These are phyloP conservation scores for Dione vanillae DNA, from an alignment of 2,888 invertebrate species.

Conservation along the genomic window DNA sequence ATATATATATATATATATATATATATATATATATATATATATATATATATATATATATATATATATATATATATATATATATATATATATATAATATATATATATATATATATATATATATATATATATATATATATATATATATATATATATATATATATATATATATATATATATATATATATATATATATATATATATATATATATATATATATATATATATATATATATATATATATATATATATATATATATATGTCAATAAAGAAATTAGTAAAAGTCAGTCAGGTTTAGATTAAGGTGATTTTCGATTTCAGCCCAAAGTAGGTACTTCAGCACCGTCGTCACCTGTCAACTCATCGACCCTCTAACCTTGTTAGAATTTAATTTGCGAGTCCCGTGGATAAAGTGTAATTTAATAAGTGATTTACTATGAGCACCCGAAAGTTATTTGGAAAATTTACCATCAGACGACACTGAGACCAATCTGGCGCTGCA, in stretches of 20 bases:
- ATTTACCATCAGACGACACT: slow-evolving; percentile 17
- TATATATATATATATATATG: slow-evolving; percentile 5
- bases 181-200: too few species aligned
- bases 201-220: too few species aligned
- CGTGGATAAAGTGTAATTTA: slow-evolving; percentile 57
- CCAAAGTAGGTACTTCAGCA: slow-evolving; percentile 50
- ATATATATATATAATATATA: too few species aligned
- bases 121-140: too few species aligned
- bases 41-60: too few species aligned
- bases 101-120: too few species aligned
- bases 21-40: too few species aligned
- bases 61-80: too few species aligned
- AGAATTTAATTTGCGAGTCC: slow-evolving; percentile 73
- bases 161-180: too few species aligned
- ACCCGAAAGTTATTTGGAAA: slow-evolving; percentile 30
- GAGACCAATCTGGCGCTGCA: slow-evolving; percentile 10
- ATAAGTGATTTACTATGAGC: slow-evolving; percentile 54
- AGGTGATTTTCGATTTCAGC: slow-evolving; percentile 42
- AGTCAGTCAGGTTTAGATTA: slow-evolving; percentile 27
- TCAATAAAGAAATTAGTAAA: slow-evolving; percentile 32
- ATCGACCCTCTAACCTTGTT: slow-evolving; percentile 55
- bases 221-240: too few species aligned
- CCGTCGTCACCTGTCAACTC: slow-evolving; percentile 74
- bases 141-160: too few species aligned
- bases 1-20: too few species aligned